A percentile compares a stretch with the other conserved stretches of the same genome.
Conservation (phyloP, 2,888 invertebrate genomes). For the Bombyx huttoni region DNA sequence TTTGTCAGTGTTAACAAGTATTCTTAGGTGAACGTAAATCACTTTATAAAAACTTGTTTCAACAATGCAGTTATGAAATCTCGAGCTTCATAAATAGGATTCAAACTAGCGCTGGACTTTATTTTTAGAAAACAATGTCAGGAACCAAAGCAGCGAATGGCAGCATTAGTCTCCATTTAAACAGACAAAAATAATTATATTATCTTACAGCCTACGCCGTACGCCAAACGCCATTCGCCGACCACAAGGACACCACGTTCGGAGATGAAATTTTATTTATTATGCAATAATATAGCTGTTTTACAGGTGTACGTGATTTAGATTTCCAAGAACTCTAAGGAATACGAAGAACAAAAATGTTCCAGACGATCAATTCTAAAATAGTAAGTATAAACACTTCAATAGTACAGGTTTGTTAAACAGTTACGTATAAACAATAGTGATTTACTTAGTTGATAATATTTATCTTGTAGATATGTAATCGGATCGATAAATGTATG, state of each 20-base stretch:
- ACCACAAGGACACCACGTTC: conserved; percentile 7
- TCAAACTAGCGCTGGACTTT: conserved; percentile 7
- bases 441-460: conserved; percentile 1
- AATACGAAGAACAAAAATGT: conserved; percentile 15
- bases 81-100: conserved; percentile 2
- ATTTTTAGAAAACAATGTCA: conserved; percentile 25
- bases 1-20: too few species aligned
- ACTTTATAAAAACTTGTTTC: too few species aligned
- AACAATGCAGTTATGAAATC: too few species aligned
- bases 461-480: conserved; percentile 15
- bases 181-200: conserved; percentile 15
- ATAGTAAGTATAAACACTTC: conserved; percentile 23
- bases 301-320: conserved; percentile 3
- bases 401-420: conserved; percentile 12
- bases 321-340: background rate
- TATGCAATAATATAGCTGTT: conserved; percentile 12
- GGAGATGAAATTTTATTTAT: conserved; percentile 5
- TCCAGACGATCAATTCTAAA: conserved; percentile 21
- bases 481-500: conserved; percentile 11
- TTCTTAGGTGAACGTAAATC: too few species aligned
- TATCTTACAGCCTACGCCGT: conserved; percentile 4
- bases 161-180: conserved; percentile 8
- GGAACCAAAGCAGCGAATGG: conserved; percentile 22
- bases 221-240: conserved; percentile 8
- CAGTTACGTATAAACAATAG: background rate